phyloP scores from a whole-genome alignment of 1,140 invertebrate genomes.

The Trichogramma pretiosum region DNA sequence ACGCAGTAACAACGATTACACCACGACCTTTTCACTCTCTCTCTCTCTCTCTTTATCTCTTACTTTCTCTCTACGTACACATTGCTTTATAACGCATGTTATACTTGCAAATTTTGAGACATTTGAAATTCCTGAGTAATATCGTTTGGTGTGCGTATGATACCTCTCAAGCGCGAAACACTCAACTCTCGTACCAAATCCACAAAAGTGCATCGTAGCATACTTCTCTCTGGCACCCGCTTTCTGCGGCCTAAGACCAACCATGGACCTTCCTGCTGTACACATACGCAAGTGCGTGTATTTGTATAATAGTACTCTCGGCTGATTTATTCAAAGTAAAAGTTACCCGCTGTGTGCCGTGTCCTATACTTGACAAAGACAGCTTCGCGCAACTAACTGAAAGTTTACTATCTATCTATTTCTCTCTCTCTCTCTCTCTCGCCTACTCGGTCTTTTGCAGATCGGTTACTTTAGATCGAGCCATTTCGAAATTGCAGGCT shows the following conservation, averaged over 20 bases:
- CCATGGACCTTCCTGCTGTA: not conserved
- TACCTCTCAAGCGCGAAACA: not conserved
- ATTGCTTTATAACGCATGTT: too few relatives aligned
- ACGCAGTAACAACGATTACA: too few relatives aligned
- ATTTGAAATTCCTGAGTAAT: too few relatives aligned
- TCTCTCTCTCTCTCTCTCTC: slow-evolving; percentile 6
- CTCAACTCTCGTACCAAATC: slow-evolving; percentile 3
- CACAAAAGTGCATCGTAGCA: not conserved
- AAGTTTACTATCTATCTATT: slow-evolving; percentile 6
- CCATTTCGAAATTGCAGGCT: not conserved
- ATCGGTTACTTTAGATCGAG: not conserved
- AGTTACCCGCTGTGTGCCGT: too few relatives aligned
- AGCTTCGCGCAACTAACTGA: too few relatives aligned
- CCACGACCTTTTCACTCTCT: too few relatives aligned
- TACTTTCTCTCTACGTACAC: too few relatives aligned
- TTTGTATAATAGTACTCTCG: not conserved
- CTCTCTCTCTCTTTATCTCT: too few relatives aligned
- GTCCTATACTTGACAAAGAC: too few relatives aligned
- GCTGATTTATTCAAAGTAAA: slow-evolving; percentile 15
- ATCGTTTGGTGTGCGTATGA: too few relatives aligned
- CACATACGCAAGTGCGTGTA: not conserved
- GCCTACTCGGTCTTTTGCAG: not conserved
- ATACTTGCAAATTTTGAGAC: too few relatives aligned
- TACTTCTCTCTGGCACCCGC: not conserved
- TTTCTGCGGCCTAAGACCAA: too few relatives aligned